These are phyloP conservation scores for Antheraea mylitta DNA, from an alignment of 1,140 invertebrate genomes.

Conservation along the genomic window DNA sequence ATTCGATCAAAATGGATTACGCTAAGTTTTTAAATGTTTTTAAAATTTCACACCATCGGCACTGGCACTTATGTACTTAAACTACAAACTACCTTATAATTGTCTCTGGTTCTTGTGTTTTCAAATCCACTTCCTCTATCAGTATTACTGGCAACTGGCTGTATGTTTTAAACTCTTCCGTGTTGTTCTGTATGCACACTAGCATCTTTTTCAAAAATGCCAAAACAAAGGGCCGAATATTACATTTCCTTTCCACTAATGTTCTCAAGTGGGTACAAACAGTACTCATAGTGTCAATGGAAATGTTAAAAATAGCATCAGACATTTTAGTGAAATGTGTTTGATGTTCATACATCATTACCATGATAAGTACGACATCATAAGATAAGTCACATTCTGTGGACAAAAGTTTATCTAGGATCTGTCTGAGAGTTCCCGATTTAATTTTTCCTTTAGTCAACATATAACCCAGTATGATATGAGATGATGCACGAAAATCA, in stretches of 20 bases:
- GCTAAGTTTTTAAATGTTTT: no score
- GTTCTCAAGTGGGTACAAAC: constrained; percentile 77
- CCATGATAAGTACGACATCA: constrained; percentile 80
- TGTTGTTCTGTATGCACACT: constrained; percentile 53
- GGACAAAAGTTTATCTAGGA: constrained; percentile 82
- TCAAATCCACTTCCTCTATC: constrained; percentile 78
- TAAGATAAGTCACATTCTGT: constrained; percentile 75
- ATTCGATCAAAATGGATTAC: no score
- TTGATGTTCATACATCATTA: constrained; percentile 82
- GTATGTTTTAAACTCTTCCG: constrained; percentile 61
- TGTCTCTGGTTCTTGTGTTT: constrained; percentile 37
- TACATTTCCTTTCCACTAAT: constrained; percentile 72
- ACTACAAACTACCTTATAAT: no score
- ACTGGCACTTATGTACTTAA: no score
- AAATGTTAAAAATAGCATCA: constrained; percentile 73
- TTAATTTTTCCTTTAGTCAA: constrained; percentile 83
- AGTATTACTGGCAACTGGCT: constrained; percentile 74
- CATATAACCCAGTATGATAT: constrained; percentile 86
- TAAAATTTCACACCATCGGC: no score
- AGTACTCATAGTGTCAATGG: constrained; percentile 64
- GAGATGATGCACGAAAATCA: constrained; percentile 87
- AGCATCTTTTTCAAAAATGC: constrained; percentile 73
- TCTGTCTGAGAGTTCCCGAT: constrained; percentile 79
- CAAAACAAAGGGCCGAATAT: constrained; percentile 77
- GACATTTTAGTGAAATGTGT: constrained; percentile 75